Conservation (phyloP, 2,888 invertebrate species). For the Ichneumoninae sp. region DNA sequence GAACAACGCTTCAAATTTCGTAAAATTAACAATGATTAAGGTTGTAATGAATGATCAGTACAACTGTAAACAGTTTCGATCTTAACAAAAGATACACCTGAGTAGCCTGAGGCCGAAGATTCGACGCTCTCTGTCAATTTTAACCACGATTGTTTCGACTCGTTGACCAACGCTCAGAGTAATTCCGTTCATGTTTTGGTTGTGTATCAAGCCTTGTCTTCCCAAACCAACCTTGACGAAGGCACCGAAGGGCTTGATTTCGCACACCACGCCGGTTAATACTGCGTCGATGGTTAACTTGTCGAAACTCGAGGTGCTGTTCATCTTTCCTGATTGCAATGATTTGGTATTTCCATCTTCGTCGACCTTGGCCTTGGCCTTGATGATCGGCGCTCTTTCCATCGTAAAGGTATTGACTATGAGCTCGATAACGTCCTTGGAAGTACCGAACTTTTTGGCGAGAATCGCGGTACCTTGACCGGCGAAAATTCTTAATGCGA, state of each 20-base stretch:
- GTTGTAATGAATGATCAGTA: neutral
- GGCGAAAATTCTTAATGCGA: conserved; percentile 58
- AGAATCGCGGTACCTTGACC: conserved; percentile 77
- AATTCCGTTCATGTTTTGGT: conserved; percentile 86
- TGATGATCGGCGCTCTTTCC: conserved; percentile 89
- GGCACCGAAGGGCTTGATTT: conserved; percentile 95
- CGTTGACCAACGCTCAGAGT: conserved; percentile 89
- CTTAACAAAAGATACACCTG: conserved; percentile 42
- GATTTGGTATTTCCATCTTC: conserved; percentile 71
- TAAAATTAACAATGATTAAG: neutral
- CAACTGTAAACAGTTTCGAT: neutral
- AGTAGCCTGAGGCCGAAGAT: conserved; percentile 85
- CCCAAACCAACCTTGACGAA: conserved; percentile 95
- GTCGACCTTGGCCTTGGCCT: conserved; percentile 87
- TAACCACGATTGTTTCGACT: conserved; percentile 88
- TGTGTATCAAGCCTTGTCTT: conserved; percentile 89
- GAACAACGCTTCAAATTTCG: neutral
- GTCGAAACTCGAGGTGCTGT: conserved; percentile 85
- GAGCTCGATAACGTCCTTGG: conserved; percentile 88
- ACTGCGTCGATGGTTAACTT: conserved; percentile 88
- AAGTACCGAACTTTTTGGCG: conserved; percentile 86
- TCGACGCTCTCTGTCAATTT: conserved; percentile 86
- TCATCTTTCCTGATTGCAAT: neutral
- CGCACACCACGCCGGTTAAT: conserved; percentile 91
- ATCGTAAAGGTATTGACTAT: conserved; percentile 90